phyloP scores from a whole-genome alignment of 2,797 vertebrate species.

The Malurus splendens region DNA sequence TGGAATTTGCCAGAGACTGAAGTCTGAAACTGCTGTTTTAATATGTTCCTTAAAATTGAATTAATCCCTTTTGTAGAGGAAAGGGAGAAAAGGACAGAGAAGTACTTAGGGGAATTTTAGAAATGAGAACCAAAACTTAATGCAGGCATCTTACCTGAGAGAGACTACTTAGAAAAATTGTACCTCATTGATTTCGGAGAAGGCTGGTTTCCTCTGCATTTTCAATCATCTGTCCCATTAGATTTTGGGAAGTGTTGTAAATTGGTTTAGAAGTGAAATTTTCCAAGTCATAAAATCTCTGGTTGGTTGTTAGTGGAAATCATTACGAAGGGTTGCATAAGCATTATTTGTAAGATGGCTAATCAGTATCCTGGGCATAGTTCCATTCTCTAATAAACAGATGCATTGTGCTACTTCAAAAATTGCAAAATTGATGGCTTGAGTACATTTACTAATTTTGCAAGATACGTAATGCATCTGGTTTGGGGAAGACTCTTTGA shows the following conservation, averaged over 20 bases:
- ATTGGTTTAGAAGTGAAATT: conserved; percentile 32
- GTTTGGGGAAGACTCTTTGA: not conserved
- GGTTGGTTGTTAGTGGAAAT: conserved; percentile 7
- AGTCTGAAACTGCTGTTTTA: not conserved
- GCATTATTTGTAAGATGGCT: conserved; percentile 24
- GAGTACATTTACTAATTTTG: conserved; percentile 25
- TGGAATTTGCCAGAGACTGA: not conserved
- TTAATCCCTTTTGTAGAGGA: not conserved
- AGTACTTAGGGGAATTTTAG: not conserved
- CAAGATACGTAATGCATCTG: not conserved
- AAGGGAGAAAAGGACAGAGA: not conserved
- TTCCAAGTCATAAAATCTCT: conserved; percentile 7
- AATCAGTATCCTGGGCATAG: conserved; percentile 23
- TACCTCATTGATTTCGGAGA: not conserved
- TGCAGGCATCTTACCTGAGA: not conserved
- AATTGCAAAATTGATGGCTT: conserved; percentile 22
- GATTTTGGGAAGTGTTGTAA: not conserved
- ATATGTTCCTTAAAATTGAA: not conserved
- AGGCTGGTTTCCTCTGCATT: not conserved
- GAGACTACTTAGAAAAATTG: not conserved
- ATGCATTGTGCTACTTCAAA: conserved; percentile 22
- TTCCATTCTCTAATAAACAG: conserved; percentile 42
- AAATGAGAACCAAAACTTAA: not conserved
- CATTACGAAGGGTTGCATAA: conserved; percentile 36
- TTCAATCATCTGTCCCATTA: not conserved